These are phyloP conservation scores for Deilephila elpenor DNA, from an alignment of 2,888 invertebrate genomes.

Conservation along the genomic window DNA sequence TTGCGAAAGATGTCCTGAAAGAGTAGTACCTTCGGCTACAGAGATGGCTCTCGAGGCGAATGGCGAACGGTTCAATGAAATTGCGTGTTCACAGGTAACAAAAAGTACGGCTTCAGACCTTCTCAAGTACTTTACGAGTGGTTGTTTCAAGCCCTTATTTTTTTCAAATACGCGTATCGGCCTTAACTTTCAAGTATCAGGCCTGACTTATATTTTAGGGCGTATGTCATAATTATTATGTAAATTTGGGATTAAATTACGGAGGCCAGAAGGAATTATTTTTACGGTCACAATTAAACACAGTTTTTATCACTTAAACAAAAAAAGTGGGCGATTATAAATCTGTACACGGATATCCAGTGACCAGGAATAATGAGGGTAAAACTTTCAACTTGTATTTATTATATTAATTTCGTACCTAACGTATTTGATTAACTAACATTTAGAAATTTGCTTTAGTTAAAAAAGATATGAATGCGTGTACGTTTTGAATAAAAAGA, in stretches of 20 bases:
- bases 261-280: background rate
- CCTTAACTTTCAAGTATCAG: background rate
- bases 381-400: background rate
- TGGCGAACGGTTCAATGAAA: constrained; percentile 52
- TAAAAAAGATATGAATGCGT: background rate
- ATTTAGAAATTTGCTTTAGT: too few relatives aligned
- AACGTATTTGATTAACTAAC: too few relatives aligned
- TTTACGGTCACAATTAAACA: too few relatives aligned
- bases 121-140: constrained; percentile 46
- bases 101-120: constrained; percentile 42
- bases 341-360: too few relatives aligned
- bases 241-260: background rate
- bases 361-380: background rate
- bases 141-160: constrained; percentile 36
- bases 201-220: background rate
- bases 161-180: constrained; percentile 4
- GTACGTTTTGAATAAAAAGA: too few relatives aligned
- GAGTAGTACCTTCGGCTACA: constrained; percentile 31
- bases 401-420: background rate
- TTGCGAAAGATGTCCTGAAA: constrained; percentile 25
- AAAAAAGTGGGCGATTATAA: background rate
- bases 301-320: too few relatives aligned
- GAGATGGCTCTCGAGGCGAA: constrained; percentile 41
- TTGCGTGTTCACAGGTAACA: constrained; percentile 45
- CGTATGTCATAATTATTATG: background rate